Base-by-base conservation (phyloP, 2,888 invertebrate genomes). In the Rhingia campestris region DNA sequence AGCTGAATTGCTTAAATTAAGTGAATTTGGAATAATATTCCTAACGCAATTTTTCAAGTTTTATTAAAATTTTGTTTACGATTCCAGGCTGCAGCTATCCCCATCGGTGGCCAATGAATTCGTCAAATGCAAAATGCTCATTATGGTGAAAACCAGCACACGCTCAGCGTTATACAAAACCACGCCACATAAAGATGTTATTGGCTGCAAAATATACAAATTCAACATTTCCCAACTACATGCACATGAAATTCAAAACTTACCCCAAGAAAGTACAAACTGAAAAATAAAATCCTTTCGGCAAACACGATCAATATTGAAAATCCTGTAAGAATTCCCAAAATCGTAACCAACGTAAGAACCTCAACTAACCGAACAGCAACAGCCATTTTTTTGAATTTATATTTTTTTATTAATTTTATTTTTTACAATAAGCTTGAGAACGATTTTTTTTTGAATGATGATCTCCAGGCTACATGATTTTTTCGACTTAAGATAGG, bases 351-450 rank as follows among this genome's bases (percentile, higher is more conserved):
- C 6, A 86, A 33, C 0, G 86, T 77, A 9, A 86, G 77, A n/a
- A 86, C 84, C 56, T 86, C 86, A 2, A 86, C 76, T 45, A 86
- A 77, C 41, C 81, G 86, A 58, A 86, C 86, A 12, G 86, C 86
- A 45, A 86, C 86, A n/a, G 82, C 72, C 86, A 86, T 86, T 58
- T 69, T 56, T 63, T 47, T 6, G n/a, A 35, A 6, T 59, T 77
- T 66, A 61, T 85, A 53, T 30, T 47, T 81, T 59, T 54, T 58
- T 10, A 4, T n/a, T 12, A 49, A 56, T 45, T 61, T 33, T 7
- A 14, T 9, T 67, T 56, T 47, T 10, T 0, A 30, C 12, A 49
- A 9, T 7, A 43, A 53, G 59, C 30, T 47, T 3, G 35, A n/a
- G 5, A 70, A 43, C 37, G 12, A 35, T 10, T 72, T 63, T 63